phyloP scores from a whole-genome alignment of 2,113 vertebrate genomes.

The Egretta garzetta region DNA sequence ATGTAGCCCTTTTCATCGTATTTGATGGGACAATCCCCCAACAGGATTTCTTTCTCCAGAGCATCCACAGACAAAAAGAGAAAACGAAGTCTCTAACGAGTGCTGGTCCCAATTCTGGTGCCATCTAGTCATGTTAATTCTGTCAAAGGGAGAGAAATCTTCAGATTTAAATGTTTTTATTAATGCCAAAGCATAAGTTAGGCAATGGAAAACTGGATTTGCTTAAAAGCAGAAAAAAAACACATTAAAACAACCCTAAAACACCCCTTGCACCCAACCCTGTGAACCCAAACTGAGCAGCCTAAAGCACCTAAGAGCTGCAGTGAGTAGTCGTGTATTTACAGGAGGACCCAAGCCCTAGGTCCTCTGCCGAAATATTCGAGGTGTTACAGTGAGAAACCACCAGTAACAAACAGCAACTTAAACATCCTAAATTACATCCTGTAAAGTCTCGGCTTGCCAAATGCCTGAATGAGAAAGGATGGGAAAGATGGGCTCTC shows the following conservation, averaged over 20 bases:
- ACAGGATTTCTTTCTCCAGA: neutral
- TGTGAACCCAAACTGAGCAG: neutral
- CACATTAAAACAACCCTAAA: neutral
- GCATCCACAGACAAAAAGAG: neutral
- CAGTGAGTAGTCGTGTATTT: neutral
- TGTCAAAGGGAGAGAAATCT: neutral
- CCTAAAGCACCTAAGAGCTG: neutral
- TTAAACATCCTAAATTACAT: constrained; percentile 32
- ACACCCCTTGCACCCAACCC: neutral
- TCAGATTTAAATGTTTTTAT: neutral
- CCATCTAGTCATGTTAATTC: neutral
- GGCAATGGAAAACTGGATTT: neutral
- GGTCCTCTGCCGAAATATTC: neutral
- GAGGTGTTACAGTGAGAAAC: constrained; percentile 20
- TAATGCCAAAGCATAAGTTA: neutral
- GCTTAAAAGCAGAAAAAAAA: neutral
- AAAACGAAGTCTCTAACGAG: neutral
- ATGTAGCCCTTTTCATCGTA: neutral
- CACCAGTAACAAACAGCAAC: constrained; percentile 19
- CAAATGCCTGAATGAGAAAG: constrained; percentile 59
- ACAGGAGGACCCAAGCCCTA: neutral
- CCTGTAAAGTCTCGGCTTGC: constrained; percentile 7
- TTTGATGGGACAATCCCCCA: neutral
- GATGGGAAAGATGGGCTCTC: constrained; percentile 40
- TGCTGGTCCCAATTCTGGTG: neutral